Conservation (phyloP, 2,797 vertebrate species). For the Rallus crepitans region DNA sequence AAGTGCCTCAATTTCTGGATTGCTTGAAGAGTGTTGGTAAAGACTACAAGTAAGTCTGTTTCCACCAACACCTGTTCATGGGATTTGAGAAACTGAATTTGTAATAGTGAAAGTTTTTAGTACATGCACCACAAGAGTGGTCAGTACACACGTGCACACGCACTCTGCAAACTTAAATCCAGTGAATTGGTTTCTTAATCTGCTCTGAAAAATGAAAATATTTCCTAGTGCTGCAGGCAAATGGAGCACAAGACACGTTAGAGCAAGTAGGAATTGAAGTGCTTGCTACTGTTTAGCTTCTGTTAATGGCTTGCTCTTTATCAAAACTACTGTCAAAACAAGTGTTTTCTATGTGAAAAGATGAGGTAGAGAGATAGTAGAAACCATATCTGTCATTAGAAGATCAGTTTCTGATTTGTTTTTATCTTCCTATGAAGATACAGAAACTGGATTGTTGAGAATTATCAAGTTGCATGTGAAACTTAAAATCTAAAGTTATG, state of each 20-base stretch:
- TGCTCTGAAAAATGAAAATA: not conserved
- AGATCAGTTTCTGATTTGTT: not conserved
- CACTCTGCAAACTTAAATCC: not conserved
- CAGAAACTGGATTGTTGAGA: not conserved
- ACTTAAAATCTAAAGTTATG: not conserved
- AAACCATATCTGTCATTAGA: not conserved
- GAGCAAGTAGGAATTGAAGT: not conserved
- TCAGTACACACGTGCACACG: rapidly evolving
- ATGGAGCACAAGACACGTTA: not conserved
- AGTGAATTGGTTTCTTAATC: not conserved
- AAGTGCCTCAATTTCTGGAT: slow-evolving; percentile 90
- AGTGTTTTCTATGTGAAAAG: not conserved
- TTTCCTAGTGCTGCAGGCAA: not conserved
- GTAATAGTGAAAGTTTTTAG: not conserved
- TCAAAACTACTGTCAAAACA: not conserved
- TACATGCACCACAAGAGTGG: not conserved
- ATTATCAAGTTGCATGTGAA: not conserved
- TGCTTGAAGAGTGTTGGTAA: slow-evolving; percentile 86
- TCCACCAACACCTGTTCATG: not conserved
- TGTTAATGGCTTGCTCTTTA: not conserved
- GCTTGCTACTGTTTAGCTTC: not conserved
- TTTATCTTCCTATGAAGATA: not conserved
- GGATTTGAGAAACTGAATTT: not conserved
- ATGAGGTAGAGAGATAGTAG: not conserved
- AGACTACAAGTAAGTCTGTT: slow-evolving; percentile 85